Evolutionary conservation across 2,888 invertebrate genomes (phyloP), one percentile per base, ranked within the genome.

Genomic region (Thelaira solivaga): DNA sequence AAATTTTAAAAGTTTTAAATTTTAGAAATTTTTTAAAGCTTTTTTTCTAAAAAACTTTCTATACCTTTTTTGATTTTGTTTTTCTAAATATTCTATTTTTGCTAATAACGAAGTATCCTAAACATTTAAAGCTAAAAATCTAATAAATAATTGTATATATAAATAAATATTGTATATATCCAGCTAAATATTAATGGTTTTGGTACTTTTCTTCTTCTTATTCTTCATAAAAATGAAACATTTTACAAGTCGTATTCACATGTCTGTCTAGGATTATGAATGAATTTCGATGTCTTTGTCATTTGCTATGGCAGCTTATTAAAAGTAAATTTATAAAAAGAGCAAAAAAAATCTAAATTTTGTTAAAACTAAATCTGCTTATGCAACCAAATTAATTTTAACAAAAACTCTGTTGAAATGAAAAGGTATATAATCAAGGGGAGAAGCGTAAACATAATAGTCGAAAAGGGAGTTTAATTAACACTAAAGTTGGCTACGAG

Each of bases 241-340:
- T 49, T 49, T 49, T 36, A 26, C 2, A 39, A 71, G 55, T 69
- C 39, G 49, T n/a, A 49, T n/a, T 39, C 47, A 22, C 18, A 16
- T 29, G 26, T 49, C 7, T 26, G 41, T 20, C 34, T 51, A 43
- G 22, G 26, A 45, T 16, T 59, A 36, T 59, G n/a, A 51, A 45
- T 62, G 20, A 65, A 47, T 53, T 61, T 59, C 64, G 65, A 61
- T 69, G 68, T 72, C 72, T 72, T 11, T 73, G 67, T 49, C 74
- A 67, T 65, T 55, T 43, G 20, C 43, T n/a, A 57, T 20, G 36
- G 43, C 26, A 62, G 68, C 43, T 59, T 62, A 68, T 68, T 53
- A 53, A n/a, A 61, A 53, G 26, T 20, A 6, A 47, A 55, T 36
- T 59, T 36, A 41, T 39, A 10, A 55, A 34, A n/a, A n/a, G 16